Percentiles rank a stretch among this genome's conserved stretches.
These are phyloP conservation scores for Phyllostomus hastatus DNA, from an alignment of 2,113 vertebrate species.

Conservation along the genomic window DNA sequence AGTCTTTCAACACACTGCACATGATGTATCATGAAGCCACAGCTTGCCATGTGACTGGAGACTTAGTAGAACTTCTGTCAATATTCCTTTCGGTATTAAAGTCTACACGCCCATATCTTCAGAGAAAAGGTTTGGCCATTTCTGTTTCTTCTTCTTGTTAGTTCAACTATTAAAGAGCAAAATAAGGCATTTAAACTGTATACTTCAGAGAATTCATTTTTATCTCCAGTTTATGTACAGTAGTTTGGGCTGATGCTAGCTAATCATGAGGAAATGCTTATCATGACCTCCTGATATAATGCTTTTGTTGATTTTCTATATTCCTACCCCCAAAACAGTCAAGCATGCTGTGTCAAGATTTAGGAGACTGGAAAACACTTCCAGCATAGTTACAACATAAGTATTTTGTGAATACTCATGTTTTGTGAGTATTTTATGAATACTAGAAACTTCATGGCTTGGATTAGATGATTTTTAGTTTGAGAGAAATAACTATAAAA, in stretches of 20 bases:
- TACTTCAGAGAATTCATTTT: not conserved
- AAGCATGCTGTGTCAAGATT: not conserved
- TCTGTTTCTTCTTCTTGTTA: not conserved
- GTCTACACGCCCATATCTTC: slow-evolving; percentile 94
- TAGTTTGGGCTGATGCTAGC: not conserved
- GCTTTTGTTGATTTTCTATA: not conserved
- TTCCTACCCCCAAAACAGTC: not conserved
- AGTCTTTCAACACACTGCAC: slow-evolving; percentile 99
- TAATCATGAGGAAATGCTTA: not conserved
- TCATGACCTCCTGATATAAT: not conserved
- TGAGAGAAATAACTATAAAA: slow-evolving; percentile 21
- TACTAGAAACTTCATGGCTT: not conserved
- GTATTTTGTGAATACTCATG: not conserved
- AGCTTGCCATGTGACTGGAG: slow-evolving; percentile 98
- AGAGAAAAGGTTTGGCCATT: slow-evolving; percentile 93
- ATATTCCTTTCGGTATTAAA: slow-evolving; percentile 98
- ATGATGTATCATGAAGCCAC: slow-evolving; percentile 99
- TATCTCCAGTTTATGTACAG: not conserved
- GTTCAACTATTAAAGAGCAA: slow-evolving; percentile 16
- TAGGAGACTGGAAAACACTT: not conserved
- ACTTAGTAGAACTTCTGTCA: slow-evolving; percentile 97
- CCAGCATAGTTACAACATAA: not conserved
- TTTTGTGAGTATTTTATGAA: not conserved
- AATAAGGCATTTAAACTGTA: not conserved
- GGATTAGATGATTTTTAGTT: slow-evolving; percentile 26